These are phyloP conservation scores for Plutomurus gul DNA, from an alignment of 1,140 invertebrate species.

Conservation along the genomic window DNA sequence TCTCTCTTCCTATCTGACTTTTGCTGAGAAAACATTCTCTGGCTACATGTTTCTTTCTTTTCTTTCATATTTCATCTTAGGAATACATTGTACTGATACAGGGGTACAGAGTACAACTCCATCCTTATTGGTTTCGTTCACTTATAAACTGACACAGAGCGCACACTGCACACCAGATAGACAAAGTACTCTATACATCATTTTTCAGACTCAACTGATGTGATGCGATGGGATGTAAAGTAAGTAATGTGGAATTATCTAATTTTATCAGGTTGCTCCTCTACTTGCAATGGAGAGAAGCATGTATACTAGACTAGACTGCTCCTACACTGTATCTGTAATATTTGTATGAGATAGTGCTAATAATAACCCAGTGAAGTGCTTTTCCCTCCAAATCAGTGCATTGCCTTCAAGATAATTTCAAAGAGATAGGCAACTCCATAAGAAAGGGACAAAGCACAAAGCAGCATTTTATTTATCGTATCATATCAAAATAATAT, in stretches of 20 bases:
- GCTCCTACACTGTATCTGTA: too few species aligned
- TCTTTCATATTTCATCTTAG: neutral
- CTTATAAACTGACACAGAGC: neutral
- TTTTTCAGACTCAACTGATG: neutral
- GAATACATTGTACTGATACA: neutral
- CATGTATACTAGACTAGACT: too few species aligned
- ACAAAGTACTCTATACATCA: neutral
- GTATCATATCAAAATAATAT: too few species aligned
- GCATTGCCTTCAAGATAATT: slow-evolving; percentile 5
- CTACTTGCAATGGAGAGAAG: neutral
- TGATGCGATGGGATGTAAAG: slow-evolving; percentile 16
- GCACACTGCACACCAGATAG: neutral
- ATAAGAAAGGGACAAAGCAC: neutral
- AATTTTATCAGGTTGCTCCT: neutral
- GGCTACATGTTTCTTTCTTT: neutral
- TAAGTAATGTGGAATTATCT: neutral
- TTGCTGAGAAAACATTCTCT: slow-evolving; percentile 42
- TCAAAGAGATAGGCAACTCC: neutral
- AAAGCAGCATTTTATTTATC: too few species aligned
- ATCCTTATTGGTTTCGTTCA: too few species aligned
- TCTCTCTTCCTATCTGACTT: slow-evolving; percentile 34
- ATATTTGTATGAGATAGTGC: too few species aligned
- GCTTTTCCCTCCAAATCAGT: slow-evolving; percentile 4
- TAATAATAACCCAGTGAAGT: neutral
- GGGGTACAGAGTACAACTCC: too few species aligned